phyloP scores from a whole-genome alignment of 2,797 vertebrate species.

The Anguilla anguilla region DNA sequence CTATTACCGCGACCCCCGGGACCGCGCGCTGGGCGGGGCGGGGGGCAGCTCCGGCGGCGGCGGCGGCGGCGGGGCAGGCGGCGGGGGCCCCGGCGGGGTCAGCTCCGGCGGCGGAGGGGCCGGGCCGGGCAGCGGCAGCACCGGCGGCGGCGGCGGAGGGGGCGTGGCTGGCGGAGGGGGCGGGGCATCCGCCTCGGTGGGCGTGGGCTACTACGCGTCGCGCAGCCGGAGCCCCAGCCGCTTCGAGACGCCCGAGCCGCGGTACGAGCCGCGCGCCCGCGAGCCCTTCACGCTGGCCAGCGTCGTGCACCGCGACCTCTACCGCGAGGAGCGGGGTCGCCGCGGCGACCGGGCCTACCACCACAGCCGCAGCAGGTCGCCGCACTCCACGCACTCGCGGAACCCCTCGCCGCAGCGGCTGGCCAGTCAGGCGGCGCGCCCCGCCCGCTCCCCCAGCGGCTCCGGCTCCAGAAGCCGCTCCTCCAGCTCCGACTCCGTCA shows the following conservation, averaged over 20 bases:
- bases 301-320: slow-evolving; percentile 97
- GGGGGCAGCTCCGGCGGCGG: slow-evolving; percentile 67
- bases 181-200: slow-evolving; percentile 57
- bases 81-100: slow-evolving; percentile 63
- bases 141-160: slow-evolving; percentile 54
- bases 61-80: slow-evolving; percentile 64
- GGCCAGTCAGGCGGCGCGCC: slow-evolving; percentile 83
- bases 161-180: slow-evolving; percentile 60
- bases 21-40: slow-evolving; percentile 80
- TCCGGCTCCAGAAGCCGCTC: slow-evolving; percentile 91
- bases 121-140: slow-evolving; percentile 56
- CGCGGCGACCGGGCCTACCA: slow-evolving; percentile 89
- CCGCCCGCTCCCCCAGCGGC: slow-evolving; percentile 86
- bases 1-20: slow-evolving; percentile 94
- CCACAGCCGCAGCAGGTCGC: slow-evolving; percentile 93
- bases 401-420: slow-evolving; percentile 93
- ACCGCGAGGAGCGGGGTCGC: slow-evolving; percentile 91
- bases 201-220: slow-evolving; percentile 90
- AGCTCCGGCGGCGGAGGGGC: slow-evolving; percentile 64
- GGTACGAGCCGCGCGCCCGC: slow-evolving; percentile 91
- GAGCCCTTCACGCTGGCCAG: slow-evolving; percentile 94
- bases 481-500: slow-evolving; percentile 96
- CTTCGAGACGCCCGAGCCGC: slow-evolving; percentile 92
- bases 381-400: slow-evolving; percentile 90
- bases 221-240: slow-evolving; percentile 95